Evolutionary conservation across 2,113 vertebrate genomes (phyloP).

Genomic region (Neoarius graeffei): DNA sequence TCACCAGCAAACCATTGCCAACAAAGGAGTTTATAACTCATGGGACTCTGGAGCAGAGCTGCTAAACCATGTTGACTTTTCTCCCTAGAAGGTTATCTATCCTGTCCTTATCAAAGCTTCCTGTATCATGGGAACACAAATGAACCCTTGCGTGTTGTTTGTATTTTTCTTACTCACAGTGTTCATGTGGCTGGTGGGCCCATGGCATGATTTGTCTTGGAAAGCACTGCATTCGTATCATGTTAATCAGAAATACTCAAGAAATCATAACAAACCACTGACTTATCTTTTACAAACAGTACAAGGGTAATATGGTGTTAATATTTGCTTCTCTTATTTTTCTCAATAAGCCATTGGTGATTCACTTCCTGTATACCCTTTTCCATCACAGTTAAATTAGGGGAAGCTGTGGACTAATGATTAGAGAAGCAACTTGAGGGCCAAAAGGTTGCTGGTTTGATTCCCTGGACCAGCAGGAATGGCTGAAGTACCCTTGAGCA

Average conservation of each 20-base stretch:
- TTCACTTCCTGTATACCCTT: not conserved
- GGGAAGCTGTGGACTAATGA: not conserved
- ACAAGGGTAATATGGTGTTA: not conserved
- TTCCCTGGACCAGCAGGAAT: no score
- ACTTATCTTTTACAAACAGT: not conserved
- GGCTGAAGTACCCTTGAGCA: no score
- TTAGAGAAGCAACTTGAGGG: no score
- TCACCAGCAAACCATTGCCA: constrained; percentile 3
- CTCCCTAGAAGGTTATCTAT: not conserved
- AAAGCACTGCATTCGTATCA: not conserved
- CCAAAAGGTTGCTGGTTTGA: no score
- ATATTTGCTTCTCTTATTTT: not conserved
- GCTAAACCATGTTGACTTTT: not conserved
- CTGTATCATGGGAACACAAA: not conserved
- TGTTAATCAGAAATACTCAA: no score
- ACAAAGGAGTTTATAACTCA: not conserved
- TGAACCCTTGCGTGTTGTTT: not conserved
- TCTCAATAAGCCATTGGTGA: not conserved
- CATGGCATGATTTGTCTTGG: not conserved
- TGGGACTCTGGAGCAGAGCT: not conserved
- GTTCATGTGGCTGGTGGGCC: not conserved
- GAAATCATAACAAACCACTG: no score
- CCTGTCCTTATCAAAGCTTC: not conserved
- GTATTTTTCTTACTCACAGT: not conserved
- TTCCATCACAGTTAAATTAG: not conserved